These are phyloP conservation scores for Orthosia gracilis DNA, from an alignment of 2,888 invertebrate genomes.

Conservation along the genomic window DNA sequence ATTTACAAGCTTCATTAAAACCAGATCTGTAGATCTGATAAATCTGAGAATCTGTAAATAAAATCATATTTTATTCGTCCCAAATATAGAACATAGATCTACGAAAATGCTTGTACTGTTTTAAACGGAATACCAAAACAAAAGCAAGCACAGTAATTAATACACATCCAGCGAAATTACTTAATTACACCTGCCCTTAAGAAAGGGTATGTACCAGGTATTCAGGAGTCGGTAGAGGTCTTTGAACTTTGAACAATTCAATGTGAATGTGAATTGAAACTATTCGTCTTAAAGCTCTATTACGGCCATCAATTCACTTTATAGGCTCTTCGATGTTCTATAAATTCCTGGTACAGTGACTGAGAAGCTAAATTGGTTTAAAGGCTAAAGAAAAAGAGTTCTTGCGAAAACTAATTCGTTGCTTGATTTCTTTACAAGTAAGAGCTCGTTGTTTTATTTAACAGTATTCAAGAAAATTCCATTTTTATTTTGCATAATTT, in stretches of 20 bases:
- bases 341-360: slow-evolving; percentile 11
- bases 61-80: background rate
- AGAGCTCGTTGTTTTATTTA: background rate
- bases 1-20: too few species aligned
- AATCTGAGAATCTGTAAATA: too few species aligned
- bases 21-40: too few species aligned
- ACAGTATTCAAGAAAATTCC: background rate
- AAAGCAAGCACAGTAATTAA: slow-evolving; percentile 17
- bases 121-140: slow-evolving; percentile 14
- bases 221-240: slow-evolving; percentile 4
- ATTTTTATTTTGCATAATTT: too few species aligned
- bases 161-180: slow-evolving; percentile 17
- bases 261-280: background rate
- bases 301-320: slow-evolving; percentile 23
- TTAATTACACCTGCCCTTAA: slow-evolving; percentile 10
- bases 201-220: slow-evolving; percentile 2
- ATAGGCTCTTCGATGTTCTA: slow-evolving; percentile 28
- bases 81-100: slow-evolving; percentile 1
- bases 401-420: background rate
- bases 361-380: background rate
- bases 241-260: slow-evolving; percentile 24
- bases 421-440: background rate
- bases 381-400: background rate
- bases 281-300: slow-evolving; percentile 21
- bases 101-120: background rate